phyloP scores from a whole-genome alignment of 2,113 vertebrate species.

The Cebidichthys violaceus region DNA sequence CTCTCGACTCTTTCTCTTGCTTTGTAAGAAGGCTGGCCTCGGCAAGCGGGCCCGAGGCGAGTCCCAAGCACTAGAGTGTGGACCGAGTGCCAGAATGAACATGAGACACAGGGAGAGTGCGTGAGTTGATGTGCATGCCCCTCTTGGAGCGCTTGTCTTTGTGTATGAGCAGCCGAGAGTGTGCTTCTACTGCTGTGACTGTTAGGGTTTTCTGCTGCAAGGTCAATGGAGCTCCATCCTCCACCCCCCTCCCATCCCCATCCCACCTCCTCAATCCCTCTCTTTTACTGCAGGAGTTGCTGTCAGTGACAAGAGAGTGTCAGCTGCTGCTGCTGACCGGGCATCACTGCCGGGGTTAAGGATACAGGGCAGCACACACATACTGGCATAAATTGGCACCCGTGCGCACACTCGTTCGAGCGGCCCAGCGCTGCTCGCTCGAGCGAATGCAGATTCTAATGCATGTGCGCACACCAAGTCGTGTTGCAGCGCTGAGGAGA shows the following conservation, averaged over 20 bases:
- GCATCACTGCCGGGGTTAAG: constrained; percentile 52
- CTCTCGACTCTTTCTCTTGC: constrained; percentile 28
- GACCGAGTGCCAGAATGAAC: constrained; percentile 31
- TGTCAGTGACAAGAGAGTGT: constrained; percentile 49
- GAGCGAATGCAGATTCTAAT: neutral
- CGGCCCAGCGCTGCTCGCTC: constrained; percentile 12
- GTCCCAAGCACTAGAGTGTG: constrained; percentile 30
- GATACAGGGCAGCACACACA: constrained; percentile 33
- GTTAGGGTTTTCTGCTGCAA: constrained; percentile 68
- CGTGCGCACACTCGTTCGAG: neutral
- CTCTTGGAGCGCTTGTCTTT: constrained; percentile 9
- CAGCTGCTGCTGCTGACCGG: constrained; percentile 59
- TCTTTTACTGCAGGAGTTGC: constrained; percentile 54
- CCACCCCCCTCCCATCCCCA: neutral
- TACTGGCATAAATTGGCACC: constrained; percentile 28
- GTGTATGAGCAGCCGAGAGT: constrained; percentile 27
- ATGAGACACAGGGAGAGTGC: neutral
- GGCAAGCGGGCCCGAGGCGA: constrained; percentile 40
- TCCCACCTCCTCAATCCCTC: neutral
- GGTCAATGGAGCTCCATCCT: constrained; percentile 48
- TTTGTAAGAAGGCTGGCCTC: constrained; percentile 26
- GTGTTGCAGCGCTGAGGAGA: constrained; percentile 14
- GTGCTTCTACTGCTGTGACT: constrained; percentile 35
- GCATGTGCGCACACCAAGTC: constrained; percentile 21
- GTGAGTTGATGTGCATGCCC: neutral